Conservation (phyloP, 2,888 invertebrate genomes). For the Criorhina ranunculi region DNA sequence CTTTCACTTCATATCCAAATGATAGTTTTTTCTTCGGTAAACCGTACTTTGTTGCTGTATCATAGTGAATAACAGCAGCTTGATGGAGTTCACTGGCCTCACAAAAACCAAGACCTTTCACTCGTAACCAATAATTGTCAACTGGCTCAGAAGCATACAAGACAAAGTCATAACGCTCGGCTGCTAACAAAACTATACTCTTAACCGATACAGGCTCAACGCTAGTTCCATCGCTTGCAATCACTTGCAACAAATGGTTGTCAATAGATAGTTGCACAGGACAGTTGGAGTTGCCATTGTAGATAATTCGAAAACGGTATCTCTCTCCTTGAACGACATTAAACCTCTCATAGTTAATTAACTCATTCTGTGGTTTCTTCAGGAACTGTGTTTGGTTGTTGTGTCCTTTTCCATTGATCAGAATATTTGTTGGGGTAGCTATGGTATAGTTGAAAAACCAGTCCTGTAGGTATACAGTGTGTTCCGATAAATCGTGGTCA, state of each 20-base stretch:
- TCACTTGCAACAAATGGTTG: slow-evolving; percentile 80
- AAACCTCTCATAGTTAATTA: slow-evolving; percentile 79
- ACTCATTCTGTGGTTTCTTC: slow-evolving; percentile 29
- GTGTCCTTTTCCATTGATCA: slow-evolving; percentile 81
- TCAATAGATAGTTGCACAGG: slow-evolving; percentile 81
- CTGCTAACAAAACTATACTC: slow-evolving; percentile 80
- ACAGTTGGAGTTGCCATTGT: slow-evolving; percentile 81
- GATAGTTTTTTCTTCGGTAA: slow-evolving; percentile 78
- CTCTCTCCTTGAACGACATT: slow-evolving; percentile 80
- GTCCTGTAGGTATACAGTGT: slow-evolving; percentile 81
- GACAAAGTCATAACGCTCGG: slow-evolving; percentile 82
- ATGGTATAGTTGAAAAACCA: slow-evolving; percentile 81
- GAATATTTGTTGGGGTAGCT: slow-evolving; percentile 79
- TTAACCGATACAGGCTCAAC: slow-evolving; percentile 81
- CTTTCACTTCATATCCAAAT: slow-evolving; percentile 79
- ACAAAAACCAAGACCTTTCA: slow-evolving; percentile 82
- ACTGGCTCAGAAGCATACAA: slow-evolving; percentile 81
- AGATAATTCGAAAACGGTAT: slow-evolving; percentile 82
- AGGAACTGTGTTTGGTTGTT: slow-evolving; percentile 77
- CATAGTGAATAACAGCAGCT: slow-evolving; percentile 81
- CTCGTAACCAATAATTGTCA: slow-evolving; percentile 81
- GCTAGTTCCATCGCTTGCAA: slow-evolving; percentile 81
- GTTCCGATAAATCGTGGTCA: slow-evolving; percentile 81
- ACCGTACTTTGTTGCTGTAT: slow-evolving; percentile 78
- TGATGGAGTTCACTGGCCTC: slow-evolving; percentile 80